A percentile compares a stretch with the other conserved stretches of the same genome.
Evolutionary conservation across 2,888 invertebrate genomes (phyloP).

Genomic region (Aethes cnicana): DNA sequence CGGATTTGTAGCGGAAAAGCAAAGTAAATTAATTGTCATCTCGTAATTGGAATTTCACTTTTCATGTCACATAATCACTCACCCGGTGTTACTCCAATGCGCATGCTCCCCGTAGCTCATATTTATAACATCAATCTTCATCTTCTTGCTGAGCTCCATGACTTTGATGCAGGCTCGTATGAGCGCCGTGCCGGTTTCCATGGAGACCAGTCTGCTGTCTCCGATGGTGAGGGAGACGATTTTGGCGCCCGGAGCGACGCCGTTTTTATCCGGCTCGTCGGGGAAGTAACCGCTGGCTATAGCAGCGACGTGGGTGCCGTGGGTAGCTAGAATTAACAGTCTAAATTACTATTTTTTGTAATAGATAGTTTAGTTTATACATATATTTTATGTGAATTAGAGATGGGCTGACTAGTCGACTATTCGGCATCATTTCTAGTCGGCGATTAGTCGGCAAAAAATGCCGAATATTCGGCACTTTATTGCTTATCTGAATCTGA

Average conservation of each 20-base stretch:
- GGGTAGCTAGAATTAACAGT: constrained; percentile 88
- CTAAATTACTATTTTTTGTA: too few relatives aligned
- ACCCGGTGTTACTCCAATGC: constrained; percentile 95
- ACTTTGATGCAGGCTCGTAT: constrained; percentile 95
- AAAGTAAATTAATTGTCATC: too few relatives aligned
- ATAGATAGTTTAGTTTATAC: too few relatives aligned
- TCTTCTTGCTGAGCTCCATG: constrained; percentile 86
- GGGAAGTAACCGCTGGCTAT: constrained; percentile 96
- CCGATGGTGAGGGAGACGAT: constrained; percentile 96
- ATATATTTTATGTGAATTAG: too few relatives aligned
- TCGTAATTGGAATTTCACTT: too few relatives aligned
- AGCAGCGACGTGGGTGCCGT: constrained; percentile 98
- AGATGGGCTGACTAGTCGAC: too few relatives aligned
- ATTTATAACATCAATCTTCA: constrained; percentile 93
- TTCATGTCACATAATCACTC: too few relatives aligned
- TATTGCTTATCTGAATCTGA: too few relatives aligned
- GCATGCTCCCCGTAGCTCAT: constrained; percentile 99
- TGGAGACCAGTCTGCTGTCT: constrained; percentile 94
- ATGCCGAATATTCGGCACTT: too few relatives aligned
- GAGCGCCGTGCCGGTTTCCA: constrained; percentile 98
- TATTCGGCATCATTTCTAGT: too few relatives aligned
- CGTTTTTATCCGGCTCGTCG: constrained; percentile 93
- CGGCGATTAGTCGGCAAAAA: too few relatives aligned
- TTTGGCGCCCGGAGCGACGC: constrained; percentile 98
- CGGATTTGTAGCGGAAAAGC: too few relatives aligned